These are phyloP conservation scores for Pedionomus torquatus DNA, from an alignment of 2,113 vertebrate genomes.

Conservation along the genomic window DNA sequence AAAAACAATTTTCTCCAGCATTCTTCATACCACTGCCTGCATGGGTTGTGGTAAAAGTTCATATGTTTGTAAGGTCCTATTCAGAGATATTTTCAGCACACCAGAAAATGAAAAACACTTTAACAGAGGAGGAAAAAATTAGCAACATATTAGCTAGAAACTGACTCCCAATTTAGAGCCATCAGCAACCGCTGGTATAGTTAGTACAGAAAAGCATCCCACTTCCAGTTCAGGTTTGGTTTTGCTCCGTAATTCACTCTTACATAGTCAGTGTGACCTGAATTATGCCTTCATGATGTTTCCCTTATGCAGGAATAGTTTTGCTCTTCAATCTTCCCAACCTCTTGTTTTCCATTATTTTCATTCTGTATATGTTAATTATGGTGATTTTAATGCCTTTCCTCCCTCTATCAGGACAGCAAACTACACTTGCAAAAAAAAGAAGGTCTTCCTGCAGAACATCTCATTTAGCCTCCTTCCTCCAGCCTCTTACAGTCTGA, in stretches of 20 bases:
- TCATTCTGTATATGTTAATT: not conserved
- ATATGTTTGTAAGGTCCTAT: slow-evolving; percentile 23
- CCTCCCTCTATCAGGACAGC: not conserved
- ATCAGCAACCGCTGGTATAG: not conserved
- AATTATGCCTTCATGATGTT: not conserved
- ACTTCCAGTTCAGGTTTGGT: not conserved
- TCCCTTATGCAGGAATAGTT: not conserved
- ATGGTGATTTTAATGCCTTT: not conserved
- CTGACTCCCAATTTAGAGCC: not conserved
- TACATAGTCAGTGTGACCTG: not conserved
- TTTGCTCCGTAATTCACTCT: not conserved
- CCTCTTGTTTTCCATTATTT: not conserved
- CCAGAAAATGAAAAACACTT: slow-evolving; percentile 47
- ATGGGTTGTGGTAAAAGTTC: slow-evolving; percentile 29
- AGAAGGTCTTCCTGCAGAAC: not conserved
- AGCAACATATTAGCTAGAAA: slow-evolving; percentile 44
- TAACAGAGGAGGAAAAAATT: slow-evolving; percentile 17
- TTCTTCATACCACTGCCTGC: not conserved
- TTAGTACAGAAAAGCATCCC: not conserved
- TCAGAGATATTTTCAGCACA: slow-evolving; percentile 52
- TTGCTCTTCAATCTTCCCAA: not conserved
- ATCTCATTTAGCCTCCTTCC: not conserved
- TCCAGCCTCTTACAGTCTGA: not conserved
- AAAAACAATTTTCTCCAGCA: slow-evolving; percentile 36
- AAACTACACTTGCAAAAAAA: not conserved